Conservation (phyloP, 2,888 invertebrate species). For the Acleris sparsana region DNA sequence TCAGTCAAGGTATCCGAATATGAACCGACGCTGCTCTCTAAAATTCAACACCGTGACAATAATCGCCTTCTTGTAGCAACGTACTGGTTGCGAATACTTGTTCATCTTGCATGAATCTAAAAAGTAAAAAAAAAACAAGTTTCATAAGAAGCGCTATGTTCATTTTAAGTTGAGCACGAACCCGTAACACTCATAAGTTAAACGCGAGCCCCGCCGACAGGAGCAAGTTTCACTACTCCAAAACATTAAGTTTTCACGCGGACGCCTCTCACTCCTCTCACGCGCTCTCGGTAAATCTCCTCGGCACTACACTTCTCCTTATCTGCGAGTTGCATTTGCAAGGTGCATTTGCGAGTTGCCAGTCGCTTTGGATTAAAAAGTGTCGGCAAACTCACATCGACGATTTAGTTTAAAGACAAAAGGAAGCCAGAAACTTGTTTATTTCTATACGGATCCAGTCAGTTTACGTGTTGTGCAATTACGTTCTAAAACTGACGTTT, state of each 20-base stretch:
- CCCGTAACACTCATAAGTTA: conserved; percentile 40
- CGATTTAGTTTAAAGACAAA: conserved; percentile 27
- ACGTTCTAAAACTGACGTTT: conserved; percentile 3
- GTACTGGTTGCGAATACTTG: too few relatives aligned
- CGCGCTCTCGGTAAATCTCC: conserved; percentile 51
- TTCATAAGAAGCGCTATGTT: not conserved
- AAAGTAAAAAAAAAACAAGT: too few relatives aligned
- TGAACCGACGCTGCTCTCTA: too few relatives aligned
- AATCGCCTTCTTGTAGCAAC: too few relatives aligned
- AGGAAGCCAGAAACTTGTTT: conserved; percentile 19
- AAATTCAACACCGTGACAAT: too few relatives aligned
- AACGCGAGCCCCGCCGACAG: conserved; percentile 42
- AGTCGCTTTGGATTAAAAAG: conserved; percentile 32
- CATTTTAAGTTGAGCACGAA: conserved; percentile 8
- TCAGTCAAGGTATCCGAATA: too few relatives aligned
- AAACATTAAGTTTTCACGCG: conserved; percentile 66
- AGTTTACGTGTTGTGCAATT: conserved; percentile 7
- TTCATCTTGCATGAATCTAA: too few relatives aligned
- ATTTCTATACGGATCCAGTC: conserved; percentile 1
- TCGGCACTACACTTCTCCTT: conserved; percentile 25
- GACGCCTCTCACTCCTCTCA: conserved; percentile 47
- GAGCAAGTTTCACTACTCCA: conserved; percentile 64
- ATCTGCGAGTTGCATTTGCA: conserved; percentile 33
- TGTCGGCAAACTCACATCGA: conserved; percentile 23
- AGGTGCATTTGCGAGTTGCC: conserved; percentile 35